phyloP scores from a whole-genome alignment of 2,113 vertebrate species.

The Urocolius indicus region DNA sequence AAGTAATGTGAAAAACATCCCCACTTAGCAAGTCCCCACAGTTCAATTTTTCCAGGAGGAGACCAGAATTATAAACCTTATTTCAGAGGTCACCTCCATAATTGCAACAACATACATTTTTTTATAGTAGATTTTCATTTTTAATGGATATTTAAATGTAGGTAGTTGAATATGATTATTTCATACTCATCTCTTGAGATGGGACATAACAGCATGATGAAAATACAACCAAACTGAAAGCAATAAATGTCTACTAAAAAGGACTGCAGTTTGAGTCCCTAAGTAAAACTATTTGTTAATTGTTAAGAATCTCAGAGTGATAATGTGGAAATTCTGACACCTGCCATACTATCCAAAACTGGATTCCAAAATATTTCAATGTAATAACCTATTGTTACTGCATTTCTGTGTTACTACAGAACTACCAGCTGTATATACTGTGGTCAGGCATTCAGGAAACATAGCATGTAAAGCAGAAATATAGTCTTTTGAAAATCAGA shows the following conservation, averaged over 20 bases:
- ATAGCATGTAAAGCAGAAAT: background rate
- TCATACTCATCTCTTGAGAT: slow-evolving; percentile 21
- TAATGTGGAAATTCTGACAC: background rate
- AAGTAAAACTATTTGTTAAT: background rate
- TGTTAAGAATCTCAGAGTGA: background rate
- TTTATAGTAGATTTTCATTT: slow-evolving; percentile 41
- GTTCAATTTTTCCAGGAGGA: slow-evolving; percentile 41
- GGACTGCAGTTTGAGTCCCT: background rate
- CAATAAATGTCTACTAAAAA: background rate
- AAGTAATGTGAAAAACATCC: slow-evolving; percentile 35
- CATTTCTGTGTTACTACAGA: background rate
- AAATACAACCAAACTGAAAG: background rate
- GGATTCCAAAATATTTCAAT: background rate
- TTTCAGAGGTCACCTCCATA: slow-evolving; percentile 34
- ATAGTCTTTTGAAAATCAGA: background rate
- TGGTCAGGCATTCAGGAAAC: background rate
- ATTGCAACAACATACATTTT: slow-evolving; percentile 33
- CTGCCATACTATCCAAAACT: background rate
- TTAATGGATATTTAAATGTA: slow-evolving; percentile 29
- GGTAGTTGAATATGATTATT: slow-evolving; percentile 48
- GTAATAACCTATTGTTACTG: background rate
- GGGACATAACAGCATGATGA: background rate
- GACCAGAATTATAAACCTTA: slow-evolving; percentile 8
- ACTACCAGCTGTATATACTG: background rate
- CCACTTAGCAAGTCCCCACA: background rate